These are phyloP conservation scores for Phalanger gymnotis DNA, from an alignment of 2,797 vertebrate genomes.

Conservation along the genomic window DNA sequence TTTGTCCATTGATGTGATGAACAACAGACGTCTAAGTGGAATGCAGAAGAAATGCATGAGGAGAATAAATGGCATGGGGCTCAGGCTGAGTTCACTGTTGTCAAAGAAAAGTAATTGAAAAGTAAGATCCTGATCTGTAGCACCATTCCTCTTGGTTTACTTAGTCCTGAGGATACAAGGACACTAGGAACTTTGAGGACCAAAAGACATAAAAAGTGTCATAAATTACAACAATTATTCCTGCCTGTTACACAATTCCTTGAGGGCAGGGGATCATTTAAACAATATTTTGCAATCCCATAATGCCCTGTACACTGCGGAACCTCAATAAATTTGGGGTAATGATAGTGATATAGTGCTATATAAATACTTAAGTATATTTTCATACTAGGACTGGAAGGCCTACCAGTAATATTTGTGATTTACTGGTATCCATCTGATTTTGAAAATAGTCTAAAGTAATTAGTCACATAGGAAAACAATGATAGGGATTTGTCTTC, in stretches of 20 bases:
- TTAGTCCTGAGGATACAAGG: constrained; percentile 53
- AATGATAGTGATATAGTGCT: neutral
- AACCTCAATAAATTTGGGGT: neutral
- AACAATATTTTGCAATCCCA: neutral
- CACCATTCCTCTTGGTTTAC: constrained; percentile 28
- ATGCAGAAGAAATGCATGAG: neutral
- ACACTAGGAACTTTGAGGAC: constrained; percentile 59
- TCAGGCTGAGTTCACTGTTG: constrained; percentile 1
- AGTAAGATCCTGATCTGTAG: constrained; percentile 36
- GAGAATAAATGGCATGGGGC: neutral
- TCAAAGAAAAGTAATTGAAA: constrained; percentile 33
- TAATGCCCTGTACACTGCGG: neutral
- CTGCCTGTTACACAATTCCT: neutral
- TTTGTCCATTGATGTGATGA: neutral
- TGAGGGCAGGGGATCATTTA: neutral
- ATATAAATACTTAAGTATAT: neutral
- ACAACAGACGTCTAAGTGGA: neutral
- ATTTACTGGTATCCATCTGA: constrained; percentile 5
- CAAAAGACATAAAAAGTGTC: constrained; percentile 24
- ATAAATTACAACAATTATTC: constrained; percentile 10
- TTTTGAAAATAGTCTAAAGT: constrained; percentile 25
- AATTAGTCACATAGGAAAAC: neutral
- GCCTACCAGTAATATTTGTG: constrained; percentile 24
- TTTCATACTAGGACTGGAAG: neutral
- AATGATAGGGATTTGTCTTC: neutral